Evolutionary conservation across 2,113 vertebrate species (phyloP).

Genomic region (Alouatta palliata): DNA sequence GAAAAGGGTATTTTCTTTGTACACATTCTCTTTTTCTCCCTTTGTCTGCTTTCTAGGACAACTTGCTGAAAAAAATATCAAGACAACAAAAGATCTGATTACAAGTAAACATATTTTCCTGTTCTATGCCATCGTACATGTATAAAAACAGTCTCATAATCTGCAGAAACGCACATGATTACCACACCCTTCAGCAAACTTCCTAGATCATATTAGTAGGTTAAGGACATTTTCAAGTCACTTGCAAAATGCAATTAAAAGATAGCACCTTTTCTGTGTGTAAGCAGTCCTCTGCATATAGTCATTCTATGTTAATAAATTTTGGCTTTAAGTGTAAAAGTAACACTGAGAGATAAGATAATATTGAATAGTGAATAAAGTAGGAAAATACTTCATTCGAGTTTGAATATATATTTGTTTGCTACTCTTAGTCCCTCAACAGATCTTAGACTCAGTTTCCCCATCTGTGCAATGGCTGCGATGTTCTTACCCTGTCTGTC

Average conservation of each 20-base stretch:
- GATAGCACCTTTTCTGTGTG: not conserved
- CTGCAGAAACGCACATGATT: not conserved
- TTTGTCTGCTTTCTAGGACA: not conserved
- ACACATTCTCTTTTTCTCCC: not conserved
- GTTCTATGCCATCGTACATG: not conserved
- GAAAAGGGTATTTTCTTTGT: constrained; percentile 25
- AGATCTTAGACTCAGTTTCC: not conserved
- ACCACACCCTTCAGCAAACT: not conserved
- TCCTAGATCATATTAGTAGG: not conserved
- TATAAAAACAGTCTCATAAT: constrained; percentile 2
- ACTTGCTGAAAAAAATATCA: not conserved
- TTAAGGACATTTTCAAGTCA: constrained; percentile 27
- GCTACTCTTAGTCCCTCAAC: not conserved
- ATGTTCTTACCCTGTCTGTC: not conserved
- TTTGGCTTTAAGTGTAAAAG: constrained; percentile 8
- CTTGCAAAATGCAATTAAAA: not conserved
- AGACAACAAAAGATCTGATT: constrained; percentile 29
- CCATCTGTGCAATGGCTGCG: not conserved
- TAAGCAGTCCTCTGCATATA: not conserved
- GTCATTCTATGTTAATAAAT: not conserved
- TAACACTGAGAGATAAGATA: not conserved
- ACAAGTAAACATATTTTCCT: not conserved
- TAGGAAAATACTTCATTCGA: not conserved
- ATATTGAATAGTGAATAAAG: not conserved
- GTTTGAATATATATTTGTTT: not conserved